These are phyloP conservation scores for Habropoda laboriosa DNA, from an alignment of 1,140 invertebrate genomes.

Conservation along the genomic window DNA sequence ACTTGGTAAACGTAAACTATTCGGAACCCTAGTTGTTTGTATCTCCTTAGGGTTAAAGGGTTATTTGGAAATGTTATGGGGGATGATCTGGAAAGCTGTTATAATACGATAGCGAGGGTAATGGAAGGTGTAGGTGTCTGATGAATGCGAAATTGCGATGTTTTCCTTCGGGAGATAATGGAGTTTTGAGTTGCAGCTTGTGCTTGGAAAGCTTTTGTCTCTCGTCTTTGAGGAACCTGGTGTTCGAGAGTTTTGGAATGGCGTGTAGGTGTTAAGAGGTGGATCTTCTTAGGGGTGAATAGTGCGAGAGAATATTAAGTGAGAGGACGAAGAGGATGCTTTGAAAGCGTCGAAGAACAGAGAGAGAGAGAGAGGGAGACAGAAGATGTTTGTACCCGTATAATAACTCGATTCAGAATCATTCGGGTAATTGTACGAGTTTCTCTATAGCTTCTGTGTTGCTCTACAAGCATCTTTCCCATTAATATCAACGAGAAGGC, in stretches of 20 bases:
- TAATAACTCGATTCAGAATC: neutral
- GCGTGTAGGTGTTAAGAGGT: neutral
- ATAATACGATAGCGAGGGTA: neutral
- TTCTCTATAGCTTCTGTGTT: neutral
- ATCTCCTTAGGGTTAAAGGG: neutral
- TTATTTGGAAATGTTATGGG: neutral
- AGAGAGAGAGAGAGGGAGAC: too few relatives aligned
- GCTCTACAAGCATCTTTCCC: neutral
- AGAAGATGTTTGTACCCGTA: neutral
- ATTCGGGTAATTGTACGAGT: neutral
- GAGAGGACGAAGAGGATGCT: neutral
- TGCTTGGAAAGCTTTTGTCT: neutral
- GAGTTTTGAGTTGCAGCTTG: neutral
- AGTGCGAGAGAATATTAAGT: constrained; percentile 21
- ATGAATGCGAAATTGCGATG: neutral
- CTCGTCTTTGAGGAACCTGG: constrained; percentile 9
- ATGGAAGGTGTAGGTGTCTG: neutral
- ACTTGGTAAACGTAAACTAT: neutral
- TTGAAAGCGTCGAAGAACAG: constrained; percentile 2
- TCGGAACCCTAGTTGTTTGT: neutral
- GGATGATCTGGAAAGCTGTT: neutral
- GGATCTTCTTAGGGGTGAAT: neutral
- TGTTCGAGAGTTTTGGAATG: neutral
- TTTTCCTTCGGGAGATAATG: neutral
- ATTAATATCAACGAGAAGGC: neutral